Base-by-base conservation (phyloP, 2,888 invertebrate species). In the Ligdia adustata region DNA sequence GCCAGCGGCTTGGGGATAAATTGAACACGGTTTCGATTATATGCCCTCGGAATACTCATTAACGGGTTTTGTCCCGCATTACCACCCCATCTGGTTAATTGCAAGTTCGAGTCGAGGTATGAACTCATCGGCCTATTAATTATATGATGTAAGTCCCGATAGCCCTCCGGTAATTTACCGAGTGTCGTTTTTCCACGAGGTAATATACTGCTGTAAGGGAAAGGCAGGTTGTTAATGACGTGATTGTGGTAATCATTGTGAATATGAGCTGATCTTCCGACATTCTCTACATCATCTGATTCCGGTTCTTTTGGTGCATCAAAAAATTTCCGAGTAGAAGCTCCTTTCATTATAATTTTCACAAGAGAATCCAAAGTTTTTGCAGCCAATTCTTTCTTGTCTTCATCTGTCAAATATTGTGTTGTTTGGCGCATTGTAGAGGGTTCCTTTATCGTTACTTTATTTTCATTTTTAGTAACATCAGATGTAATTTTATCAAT, bases 1-100 rank as follows among this genome's bases (percentile, higher is more conserved):
- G n/a, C n/a, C 2, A 52, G 35, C 33, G 58, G 31, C 7, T 52
- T 29, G 24, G 46, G 50, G 22, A 54, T 32, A 34, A 55, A 52
- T 11, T 24, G 38, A 15, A 52, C 49, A 24, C 34, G 56, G 7
- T 52, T 48, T 9, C 54, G 24, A 37, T 57, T 52, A 6, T 49
- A 41, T n/a, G 37, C 28, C 4, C 37, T 48, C 9, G 45, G 37
- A 39, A 48, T 51, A 32, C 46, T 51, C 35, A 52, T 44, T 37
- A 55, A 28, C 20, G 29, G 32, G 9, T 47, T 33, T 31, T 40
- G 49, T 11, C 37, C 35, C 7, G 40, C 27, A 31, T 37, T 52
- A 13, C 15, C 27, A 42, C 18, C 43, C 52, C 57, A 54, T 31
- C 34, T 28, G 13, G 26, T 53, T 37, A 47, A 33, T 34, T 48